Evolutionary conservation across 2,797 vertebrate species (phyloP), one percentile per base, ranked within the genome.

Genomic region (Siniperca obscura): DNA sequence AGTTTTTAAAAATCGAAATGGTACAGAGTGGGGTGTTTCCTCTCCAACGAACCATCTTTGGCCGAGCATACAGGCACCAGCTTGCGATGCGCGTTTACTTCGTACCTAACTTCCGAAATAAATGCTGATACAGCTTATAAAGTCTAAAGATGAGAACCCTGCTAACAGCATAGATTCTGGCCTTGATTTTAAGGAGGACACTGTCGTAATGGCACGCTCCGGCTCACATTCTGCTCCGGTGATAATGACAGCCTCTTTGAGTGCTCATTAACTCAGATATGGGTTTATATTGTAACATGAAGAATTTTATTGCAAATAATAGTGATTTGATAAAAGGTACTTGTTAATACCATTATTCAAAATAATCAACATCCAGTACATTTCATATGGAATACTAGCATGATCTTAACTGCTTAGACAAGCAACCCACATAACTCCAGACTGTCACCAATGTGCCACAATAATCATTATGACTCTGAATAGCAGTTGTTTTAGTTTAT

Each of bases 241-340:
- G 68, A 74, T 36, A 56, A 69, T 19, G 44, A 80, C 57, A 79
- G 84, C 75, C 74, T 79, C 50, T 80, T 75, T 76, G 67, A 87
- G 78, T 59, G 88, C 76, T 89, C 90, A 94, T 93, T 46, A 93
- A 94, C 82, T 88, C 87, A 93, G 87, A 93, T 93, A 55, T 91
- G 85, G 86, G 74, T 92, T 93, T 84, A 89, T 89, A 91, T 91
- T 92, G 87, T 91, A 93, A 95, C 93, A 93, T 93, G 91, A 91
- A 92, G 90, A 93, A 89, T 93, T 94, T 94, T 94, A 95, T 94
- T 94, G 92, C 92, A 95, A 95, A 95, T 94, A 90, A 94, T 91
- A 93, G 69, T 86, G 89, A 86, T 89, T 90, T 38, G 87, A 92
- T 92, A 92, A 92, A 93, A 93, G 91, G 93, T 91, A 94, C 87